Evolutionary conservation across 2,113 vertebrate genomes (phyloP), one percentile per base, ranked within the genome.

Genomic region (Jaculus jaculus): DNA sequence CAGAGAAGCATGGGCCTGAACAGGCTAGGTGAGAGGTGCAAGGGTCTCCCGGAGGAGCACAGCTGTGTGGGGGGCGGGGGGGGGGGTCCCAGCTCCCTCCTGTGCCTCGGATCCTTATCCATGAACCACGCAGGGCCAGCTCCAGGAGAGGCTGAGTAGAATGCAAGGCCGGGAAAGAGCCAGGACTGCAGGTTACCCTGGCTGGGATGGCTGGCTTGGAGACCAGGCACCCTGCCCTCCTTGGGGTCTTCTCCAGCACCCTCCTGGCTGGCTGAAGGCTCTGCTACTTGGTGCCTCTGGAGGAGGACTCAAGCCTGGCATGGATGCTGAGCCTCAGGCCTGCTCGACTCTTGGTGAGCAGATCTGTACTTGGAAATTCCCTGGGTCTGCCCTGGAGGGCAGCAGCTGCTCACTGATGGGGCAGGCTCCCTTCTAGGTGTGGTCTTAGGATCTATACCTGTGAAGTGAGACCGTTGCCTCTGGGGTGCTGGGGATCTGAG

Each of bases 341-440:
- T 2, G 18, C 61, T 79, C 26, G 6, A 21, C 20, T 63, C 30
- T 16, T 7, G 24, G 26, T 23, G 13, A 7, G 32, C 69, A 71
- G 54, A 61, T 61, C 6, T 37, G 83, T 8, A 39, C 6, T 16
- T 17, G 54, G 84, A 1, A 23, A 6, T 7, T 37, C 17, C 0
- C 17, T 91, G 65, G 37, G 58, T 54, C 0, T 0, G 21, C 11
- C n/a, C 34, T 32, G 0, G 82, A 54, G 81, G 5, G 1, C 32
- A 4, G 75, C 21, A 1, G 11, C 58, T 28, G 37, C 65, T 63
- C 23, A 21, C 13, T 0, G 20, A 51, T 12, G 0, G 2, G 0
- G 1, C 7, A 11, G 20, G 7, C 75, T 66, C 24, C 23, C 66
- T 60, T 34, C 23, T 16, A 23, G n/a, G n/a, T n/a, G n/a, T 21